A percentile compares a stretch with the other conserved stretches of the same genome.
Conservation (phyloP, 2,888 invertebrate species). For the Eucera pruinosa region DNA sequence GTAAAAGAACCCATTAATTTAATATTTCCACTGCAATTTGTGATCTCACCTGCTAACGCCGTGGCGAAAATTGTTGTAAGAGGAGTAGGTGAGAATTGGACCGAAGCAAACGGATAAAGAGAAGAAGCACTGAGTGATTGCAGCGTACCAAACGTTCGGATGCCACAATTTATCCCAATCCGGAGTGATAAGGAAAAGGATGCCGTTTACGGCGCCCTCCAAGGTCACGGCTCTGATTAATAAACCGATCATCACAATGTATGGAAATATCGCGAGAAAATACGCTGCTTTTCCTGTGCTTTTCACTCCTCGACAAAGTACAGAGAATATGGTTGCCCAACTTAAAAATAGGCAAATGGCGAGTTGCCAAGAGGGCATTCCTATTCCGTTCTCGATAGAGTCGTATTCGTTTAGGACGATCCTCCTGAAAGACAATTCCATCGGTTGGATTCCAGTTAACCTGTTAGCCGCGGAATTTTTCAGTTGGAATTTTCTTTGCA, state of each 20-base stretch:
- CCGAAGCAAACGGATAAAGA: conserved; percentile 88
- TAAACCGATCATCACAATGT: conserved; percentile 86
- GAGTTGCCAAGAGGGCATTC: conserved; percentile 86
- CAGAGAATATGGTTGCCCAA: conserved; percentile 86
- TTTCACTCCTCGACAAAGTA: conserved; percentile 86
- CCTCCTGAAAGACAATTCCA: conserved; percentile 79
- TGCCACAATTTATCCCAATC: conserved; percentile 88
- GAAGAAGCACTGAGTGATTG: conserved; percentile 88
- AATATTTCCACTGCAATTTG: background rate
- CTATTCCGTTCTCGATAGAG: conserved; percentile 86
- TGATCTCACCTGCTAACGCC: conserved; percentile 85
- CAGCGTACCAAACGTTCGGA: conserved; percentile 87
- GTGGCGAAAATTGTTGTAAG: conserved; percentile 87
- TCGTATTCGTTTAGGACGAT: conserved; percentile 85
- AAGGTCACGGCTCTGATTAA: conserved; percentile 87
- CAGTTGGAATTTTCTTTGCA: no score
- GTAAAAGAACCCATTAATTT: no score
- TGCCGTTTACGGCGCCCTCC: conserved; percentile 87
- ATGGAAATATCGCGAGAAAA: conserved; percentile 89
- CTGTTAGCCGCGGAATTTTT: no score
- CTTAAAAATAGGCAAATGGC: conserved; percentile 85
- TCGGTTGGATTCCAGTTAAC: no score
- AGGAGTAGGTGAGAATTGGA: conserved; percentile 87
- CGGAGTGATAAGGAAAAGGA: conserved; percentile 88
- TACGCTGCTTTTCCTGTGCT: conserved; percentile 89